Evolutionary conservation across 1,140 invertebrate genomes (phyloP), one percentile per base, ranked within the genome.

Genomic region (Penaeus vannamei): DNA sequence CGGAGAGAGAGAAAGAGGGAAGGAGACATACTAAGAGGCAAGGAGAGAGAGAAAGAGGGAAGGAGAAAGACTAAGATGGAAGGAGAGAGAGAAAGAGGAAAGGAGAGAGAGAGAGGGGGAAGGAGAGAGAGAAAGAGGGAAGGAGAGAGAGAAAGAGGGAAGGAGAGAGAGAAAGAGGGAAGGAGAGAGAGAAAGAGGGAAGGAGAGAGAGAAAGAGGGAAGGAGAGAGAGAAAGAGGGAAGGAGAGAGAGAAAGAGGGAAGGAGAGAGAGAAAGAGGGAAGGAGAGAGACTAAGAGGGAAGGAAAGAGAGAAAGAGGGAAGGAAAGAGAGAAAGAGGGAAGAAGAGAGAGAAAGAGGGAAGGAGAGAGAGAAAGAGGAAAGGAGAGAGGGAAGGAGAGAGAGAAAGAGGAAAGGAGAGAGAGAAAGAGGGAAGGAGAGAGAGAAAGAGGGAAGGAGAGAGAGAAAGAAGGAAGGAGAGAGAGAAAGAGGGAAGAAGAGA

Each of bases 101-200:
- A 42, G 77, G 20, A 90, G 82, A 88, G 90, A 72, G 84, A 87
- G 36, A 81, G 87, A 23, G 69, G 88, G n/a, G 77, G 86, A 72
- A 87, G 89, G 32, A 42, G 85, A 42, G 23, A 42, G 42, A 80
- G 77, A 42, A 17, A 42, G 77, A 36, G 22, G n/a, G 66, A 88
- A 19, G 77, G 86, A 72, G 88, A 86, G 32, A 29, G 85, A 42
- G 23, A 42, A 17, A 36, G 29, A 20, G 17, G 20, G 77, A 46
- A 19, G 80, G 89, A 72, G 90, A 89, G 32, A 29, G 85, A 42
- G 23, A 20, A 22, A 36, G 29, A 20, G 17, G 29, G 77, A 20
- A 90, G 85, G 88, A 90, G 72, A 84, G 87, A 26, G 85, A 90
- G n/a, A 80, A 88, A 19, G 77, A 86, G 72, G 90, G 86, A 26